phyloP scores from a whole-genome alignment of 2,113 vertebrate species.

The Zootoca vivipara region DNA sequence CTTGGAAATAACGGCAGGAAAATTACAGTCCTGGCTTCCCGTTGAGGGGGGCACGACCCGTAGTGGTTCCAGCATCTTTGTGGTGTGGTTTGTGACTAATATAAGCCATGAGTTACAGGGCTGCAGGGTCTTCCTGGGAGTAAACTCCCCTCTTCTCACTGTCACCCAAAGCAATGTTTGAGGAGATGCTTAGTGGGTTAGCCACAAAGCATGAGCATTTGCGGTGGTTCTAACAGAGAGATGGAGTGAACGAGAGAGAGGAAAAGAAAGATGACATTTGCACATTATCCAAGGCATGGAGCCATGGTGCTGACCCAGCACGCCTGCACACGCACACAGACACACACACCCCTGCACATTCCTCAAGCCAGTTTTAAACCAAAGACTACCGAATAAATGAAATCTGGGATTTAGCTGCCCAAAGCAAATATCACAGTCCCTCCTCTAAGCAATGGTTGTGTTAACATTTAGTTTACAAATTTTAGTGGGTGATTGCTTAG shows the following conservation, averaged over 20 bases:
- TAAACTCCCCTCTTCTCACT: conserved; percentile 21
- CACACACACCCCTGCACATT: not conserved
- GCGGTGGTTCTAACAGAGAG: not conserved
- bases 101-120: not conserved
- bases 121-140: not conserved
- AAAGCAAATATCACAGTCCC: not conserved
- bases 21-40: not conserved
- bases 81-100: not conserved
- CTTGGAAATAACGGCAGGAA: conserved; percentile 59
- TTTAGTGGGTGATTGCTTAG: too few species aligned
- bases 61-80: not conserved
- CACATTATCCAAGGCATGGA: not conserved
- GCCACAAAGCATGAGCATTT: not conserved
- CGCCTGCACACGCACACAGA: not conserved
- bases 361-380: not conserved
- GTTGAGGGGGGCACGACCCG: not conserved
- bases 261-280: not conserved
- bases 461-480: too few species aligned
- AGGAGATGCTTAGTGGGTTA: not conserved
- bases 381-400: not conserved
- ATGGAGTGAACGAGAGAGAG: accelerated
- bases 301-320: not conserved
- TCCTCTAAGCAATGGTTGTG: not conserved
- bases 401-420: not conserved
- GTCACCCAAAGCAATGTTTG: not conserved